A percentile compares a stretch with the other conserved stretches of the same genome.
Conservation (phyloP, 1,140 invertebrate genomes). For the Telenomus remus region DNA sequence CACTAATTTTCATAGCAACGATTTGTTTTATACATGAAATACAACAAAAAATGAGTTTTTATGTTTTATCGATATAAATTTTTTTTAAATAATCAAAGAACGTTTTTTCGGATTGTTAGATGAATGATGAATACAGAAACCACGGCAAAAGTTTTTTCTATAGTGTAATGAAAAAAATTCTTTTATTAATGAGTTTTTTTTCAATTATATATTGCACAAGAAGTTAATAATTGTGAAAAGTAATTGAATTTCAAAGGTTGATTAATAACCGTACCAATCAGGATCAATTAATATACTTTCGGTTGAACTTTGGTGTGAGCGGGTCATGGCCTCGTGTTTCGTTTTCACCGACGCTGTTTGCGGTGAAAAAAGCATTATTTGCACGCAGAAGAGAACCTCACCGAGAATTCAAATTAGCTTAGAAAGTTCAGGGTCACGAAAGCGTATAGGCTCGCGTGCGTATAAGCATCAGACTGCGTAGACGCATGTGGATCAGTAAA, state of each 20-base stretch:
- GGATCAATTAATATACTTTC: conserved; percentile 50
- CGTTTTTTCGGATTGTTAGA: no score
- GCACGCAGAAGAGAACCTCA: conserved; percentile 38
- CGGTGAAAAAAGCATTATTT: conserved; percentile 40
- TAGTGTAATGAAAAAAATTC: no score
- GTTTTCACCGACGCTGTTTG: conserved; percentile 59
- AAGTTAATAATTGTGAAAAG: conserved; percentile 32
- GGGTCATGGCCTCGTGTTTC: conserved; percentile 49
- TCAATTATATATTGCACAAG: no score
- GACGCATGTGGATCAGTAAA: conserved; percentile 47
- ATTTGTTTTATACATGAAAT: no score
- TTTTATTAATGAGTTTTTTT: neutral
- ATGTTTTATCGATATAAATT: no score
- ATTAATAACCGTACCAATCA: no score
- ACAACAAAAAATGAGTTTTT: no score
- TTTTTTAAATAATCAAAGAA: no score
- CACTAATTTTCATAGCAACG: no score
- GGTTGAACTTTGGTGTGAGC: conserved; percentile 40
- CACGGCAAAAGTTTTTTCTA: no score
- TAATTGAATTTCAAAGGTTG: conserved; percentile 18
- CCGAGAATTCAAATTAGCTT: conserved; percentile 67
- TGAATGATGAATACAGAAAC: no score
- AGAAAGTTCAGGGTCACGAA: conserved; percentile 67
- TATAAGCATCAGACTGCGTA: conserved; percentile 42
- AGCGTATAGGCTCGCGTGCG: conserved; percentile 57